phyloP scores from a whole-genome alignment of 2,797 vertebrate species.

The Rhinatrema bivittatum region DNA sequence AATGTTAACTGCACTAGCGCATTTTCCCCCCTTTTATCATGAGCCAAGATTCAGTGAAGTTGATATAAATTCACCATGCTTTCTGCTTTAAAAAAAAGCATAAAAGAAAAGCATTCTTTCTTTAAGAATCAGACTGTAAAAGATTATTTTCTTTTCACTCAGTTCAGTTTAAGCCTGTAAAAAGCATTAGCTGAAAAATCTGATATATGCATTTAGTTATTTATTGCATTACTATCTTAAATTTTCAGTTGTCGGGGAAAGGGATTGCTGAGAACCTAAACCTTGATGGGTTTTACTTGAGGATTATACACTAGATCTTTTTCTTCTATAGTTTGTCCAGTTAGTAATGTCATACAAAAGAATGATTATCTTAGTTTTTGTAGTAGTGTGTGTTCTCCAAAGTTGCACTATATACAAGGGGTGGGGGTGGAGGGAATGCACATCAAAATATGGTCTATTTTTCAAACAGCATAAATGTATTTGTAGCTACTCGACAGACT shows the following conservation, averaged over 20 bases:
- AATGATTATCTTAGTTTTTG: no score
- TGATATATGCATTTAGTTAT: slow-evolving; percentile 64
- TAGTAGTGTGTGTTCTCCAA: no score
- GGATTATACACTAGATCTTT: slow-evolving; percentile 41
- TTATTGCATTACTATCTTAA: slow-evolving; percentile 61
- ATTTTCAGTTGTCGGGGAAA: slow-evolving; percentile 59
- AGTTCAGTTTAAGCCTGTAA: slow-evolving; percentile 61
- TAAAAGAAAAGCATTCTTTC: slow-evolving; percentile 55
- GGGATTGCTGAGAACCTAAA: slow-evolving; percentile 56
- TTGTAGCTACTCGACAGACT: no score
- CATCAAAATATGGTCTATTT: no score
- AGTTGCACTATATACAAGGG: no score
- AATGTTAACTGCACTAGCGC: slow-evolving; percentile 58
- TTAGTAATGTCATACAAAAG: no score
- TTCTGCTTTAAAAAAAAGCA: slow-evolving; percentile 51
- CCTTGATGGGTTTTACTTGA: slow-evolving; percentile 48
- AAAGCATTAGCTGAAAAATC: slow-evolving; percentile 71
- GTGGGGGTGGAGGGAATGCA: no score
- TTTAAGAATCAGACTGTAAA: slow-evolving; percentile 54
- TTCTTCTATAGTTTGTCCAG: slow-evolving; percentile 13
- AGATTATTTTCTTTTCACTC: slow-evolving; percentile 60
- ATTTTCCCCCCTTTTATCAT: slow-evolving; percentile 54
- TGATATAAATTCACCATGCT: slow-evolving; percentile 64
- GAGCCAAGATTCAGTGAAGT: slow-evolving; percentile 52
- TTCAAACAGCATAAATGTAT: no score